Percentiles rank a stretch among this genome's conserved stretches.
phyloP scores from a whole-genome alignment of 2,797 vertebrate species.

The Pitangus sulphuratus region DNA sequence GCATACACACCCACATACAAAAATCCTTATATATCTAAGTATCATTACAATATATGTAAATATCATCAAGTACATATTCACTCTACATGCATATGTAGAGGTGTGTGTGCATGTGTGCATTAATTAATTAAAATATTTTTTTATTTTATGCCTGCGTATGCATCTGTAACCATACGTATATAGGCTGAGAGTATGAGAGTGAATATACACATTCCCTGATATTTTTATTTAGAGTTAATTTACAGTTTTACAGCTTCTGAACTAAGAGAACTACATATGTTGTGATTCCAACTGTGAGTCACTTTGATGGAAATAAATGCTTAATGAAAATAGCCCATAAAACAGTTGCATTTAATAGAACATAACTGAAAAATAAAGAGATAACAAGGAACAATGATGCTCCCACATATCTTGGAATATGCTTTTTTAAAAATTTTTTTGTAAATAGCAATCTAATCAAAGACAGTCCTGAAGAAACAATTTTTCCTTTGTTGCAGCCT shows the following conservation, averaged over 20 bases:
- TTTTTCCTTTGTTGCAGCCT: not conserved
- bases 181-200: not conserved
- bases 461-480: slow-evolving; percentile 30
- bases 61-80: not conserved
- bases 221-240: not conserved
- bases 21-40: not conserved
- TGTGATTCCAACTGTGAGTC: not conserved
- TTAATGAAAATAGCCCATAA: not conserved
- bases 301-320: not conserved
- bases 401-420: not conserved
- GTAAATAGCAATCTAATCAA: slow-evolving; percentile 42
- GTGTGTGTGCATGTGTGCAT: accelerated
- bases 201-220: not conserved
- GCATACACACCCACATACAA: not conserved
- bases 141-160: not conserved
- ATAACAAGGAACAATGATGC: slow-evolving; percentile 14
- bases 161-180: not conserved
- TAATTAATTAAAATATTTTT: not conserved
- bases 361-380: slow-evolving; percentile 16
- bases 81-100: not conserved
- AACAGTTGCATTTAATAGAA: not conserved
- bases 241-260: slow-evolving; percentile 3
- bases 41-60: not conserved
- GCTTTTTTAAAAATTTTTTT: not conserved
- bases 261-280: not conserved